Base-by-base conservation (phyloP, 1,140 invertebrate genomes). In the Eriocheir sinensis region DNA sequence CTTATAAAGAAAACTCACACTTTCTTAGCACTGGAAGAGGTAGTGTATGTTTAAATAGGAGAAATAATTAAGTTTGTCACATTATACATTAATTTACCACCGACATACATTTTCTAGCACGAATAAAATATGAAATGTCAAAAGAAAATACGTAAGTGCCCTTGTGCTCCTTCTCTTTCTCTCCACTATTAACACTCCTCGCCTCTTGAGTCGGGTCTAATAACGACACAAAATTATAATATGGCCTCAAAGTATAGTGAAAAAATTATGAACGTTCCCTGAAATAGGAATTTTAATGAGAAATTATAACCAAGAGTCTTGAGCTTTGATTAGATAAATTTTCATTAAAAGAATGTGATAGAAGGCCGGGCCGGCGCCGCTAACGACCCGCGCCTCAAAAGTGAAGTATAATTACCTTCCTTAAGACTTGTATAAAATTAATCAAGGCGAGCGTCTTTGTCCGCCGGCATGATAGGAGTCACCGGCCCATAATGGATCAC, bases 381-480 rank as follows among this genome's bases (percentile, higher is more conserved):
- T 72, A 72, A 72, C 60, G 60, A 72, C 60, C 60, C 60, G 60
- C 60, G 60, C 60, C 60, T 72, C 60, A 72, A 72, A 72, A 72
- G 60, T 72, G 60, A 72, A 72, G 60, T 72, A 72, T 72, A 72
- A 72, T 72, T 72, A 72, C 60, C 60, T 72, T 72, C 60, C 60
- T 72, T 72, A 72, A 72, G 60, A 72, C 60, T 72, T 72, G 60
- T 72, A 72, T 72, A 72, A 72, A 72, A 72, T 72, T 72, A 72
- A 72, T 72, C 60, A 72, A 72, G 60, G 60, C 60, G 60, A 72
- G 60, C 60, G 60, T 72, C 60, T 72, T 72, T 72, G 60, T 72
- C 60, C 60, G 21, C 60, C 60, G 60, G 60, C 60, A 72, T 72
- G 60, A 72, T 72, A 72, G 60, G 60, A 72, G 60, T 72, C 60